Conservation (phyloP, 2,113 vertebrate species). For the Vombatus ursinus region DNA sequence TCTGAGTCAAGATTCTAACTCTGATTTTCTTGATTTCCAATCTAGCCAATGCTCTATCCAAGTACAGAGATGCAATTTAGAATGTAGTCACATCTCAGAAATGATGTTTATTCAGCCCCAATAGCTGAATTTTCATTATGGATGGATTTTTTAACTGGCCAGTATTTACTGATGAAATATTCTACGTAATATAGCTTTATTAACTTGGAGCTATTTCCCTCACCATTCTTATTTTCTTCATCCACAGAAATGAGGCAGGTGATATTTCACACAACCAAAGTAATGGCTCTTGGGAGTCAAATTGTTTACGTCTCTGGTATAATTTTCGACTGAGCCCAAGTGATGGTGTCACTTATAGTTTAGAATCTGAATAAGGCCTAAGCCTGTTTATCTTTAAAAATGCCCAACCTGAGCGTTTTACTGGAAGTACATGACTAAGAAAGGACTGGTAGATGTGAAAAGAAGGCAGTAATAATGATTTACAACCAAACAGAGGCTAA, state of each 20-base stretch:
- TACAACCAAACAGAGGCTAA: conserved; percentile 75
- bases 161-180: not conserved
- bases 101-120: not conserved
- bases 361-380: conserved; percentile 55
- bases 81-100: not conserved
- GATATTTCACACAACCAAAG: conserved; percentile 3
- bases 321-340: conserved; percentile 11
- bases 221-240: conserved; percentile 13
- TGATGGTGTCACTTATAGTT: conserved; percentile 20
- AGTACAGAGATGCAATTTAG: not conserved
- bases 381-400: conserved; percentile 76
- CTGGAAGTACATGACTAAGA: conserved; percentile 68
- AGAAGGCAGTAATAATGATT: conserved; percentile 77
- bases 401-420: conserved; percentile 69
- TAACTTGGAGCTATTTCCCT: conserved; percentile 30
- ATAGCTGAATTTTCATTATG: not conserved
- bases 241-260: conserved; percentile 9
- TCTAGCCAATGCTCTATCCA: not conserved
- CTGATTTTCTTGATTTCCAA: not conserved
- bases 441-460: conserved; percentile 73
- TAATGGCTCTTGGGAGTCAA: conserved; percentile 14
- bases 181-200: not conserved
- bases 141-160: not conserved
- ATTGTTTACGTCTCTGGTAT: conserved; percentile 10
- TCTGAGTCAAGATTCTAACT: not conserved